Conservation (phyloP, 1,140 invertebrate species). For the Brachionus paranguensis region DNA sequence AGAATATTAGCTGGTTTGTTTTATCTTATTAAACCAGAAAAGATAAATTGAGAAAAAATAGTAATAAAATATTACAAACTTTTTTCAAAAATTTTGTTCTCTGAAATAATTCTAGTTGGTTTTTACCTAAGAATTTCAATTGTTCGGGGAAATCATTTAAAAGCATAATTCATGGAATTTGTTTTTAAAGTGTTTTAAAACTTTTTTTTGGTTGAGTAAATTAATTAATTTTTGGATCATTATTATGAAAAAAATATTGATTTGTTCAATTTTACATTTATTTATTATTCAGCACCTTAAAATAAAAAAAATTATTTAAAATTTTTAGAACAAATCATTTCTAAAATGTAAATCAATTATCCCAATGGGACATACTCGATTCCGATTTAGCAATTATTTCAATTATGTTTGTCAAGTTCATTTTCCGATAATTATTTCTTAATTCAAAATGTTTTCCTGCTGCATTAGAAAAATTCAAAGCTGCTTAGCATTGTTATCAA, state of each 20-base stretch:
- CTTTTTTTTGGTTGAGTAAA: background rate
- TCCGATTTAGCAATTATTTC: background rate
- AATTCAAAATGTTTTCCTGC: background rate
- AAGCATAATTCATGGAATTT: background rate
- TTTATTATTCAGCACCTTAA: background rate
- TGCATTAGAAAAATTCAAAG: background rate
- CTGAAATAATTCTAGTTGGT: background rate
- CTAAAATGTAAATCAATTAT: background rate
- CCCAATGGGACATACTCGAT: background rate
- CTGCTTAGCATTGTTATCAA: background rate
- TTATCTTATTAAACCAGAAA: too few relatives aligned
- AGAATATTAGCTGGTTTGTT: too few relatives aligned
- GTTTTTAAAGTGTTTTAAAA: background rate
- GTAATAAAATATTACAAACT: too few relatives aligned
- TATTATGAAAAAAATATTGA: background rate
- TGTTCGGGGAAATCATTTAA: background rate
- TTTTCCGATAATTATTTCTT: background rate
- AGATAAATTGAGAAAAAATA: too few relatives aligned
- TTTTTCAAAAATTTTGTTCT: background rate
- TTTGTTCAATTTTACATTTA: background rate
- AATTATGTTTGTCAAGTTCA: background rate
- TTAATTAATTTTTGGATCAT: background rate
- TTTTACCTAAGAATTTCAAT: background rate
- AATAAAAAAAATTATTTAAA: background rate
- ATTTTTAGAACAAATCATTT: background rate